Percentiles rank a stretch among this genome's conserved stretches.
Conservation (phyloP, 2,797 vertebrate genomes). For the Stomatorhinus walkeri region DNA sequence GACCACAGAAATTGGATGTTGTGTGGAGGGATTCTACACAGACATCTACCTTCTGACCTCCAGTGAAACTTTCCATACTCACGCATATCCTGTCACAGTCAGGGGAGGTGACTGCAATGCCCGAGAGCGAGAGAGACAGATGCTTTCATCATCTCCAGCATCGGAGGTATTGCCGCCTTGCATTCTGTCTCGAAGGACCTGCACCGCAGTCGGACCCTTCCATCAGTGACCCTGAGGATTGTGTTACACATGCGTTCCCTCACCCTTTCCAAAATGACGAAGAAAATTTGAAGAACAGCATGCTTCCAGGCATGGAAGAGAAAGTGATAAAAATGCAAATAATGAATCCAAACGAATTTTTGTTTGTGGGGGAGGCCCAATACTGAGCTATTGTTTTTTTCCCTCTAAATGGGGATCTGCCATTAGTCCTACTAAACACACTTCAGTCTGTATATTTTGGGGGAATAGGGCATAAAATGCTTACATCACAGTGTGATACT, state of each 20-base stretch:
- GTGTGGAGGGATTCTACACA: background rate
- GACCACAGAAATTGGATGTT: background rate
- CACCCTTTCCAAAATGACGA: background rate
- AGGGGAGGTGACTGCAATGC: background rate
- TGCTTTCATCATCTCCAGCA: slow-evolving; percentile 46
- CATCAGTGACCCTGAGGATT: background rate
- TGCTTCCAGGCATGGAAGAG: background rate
- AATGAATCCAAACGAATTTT: background rate
- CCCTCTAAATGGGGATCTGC: background rate
- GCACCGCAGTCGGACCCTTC: background rate
- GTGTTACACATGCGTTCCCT: background rate
- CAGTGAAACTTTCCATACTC: background rate
- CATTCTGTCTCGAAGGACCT: background rate
- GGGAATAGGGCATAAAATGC: background rate
- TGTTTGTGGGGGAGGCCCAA: background rate
- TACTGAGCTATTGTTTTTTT: background rate
- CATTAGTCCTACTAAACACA: background rate
- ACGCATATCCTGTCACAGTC: background rate
- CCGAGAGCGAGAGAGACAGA: background rate
- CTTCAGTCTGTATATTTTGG: background rate
- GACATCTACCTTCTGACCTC: background rate
- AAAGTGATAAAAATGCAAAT: background rate
- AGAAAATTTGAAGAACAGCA: background rate
- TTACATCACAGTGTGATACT: background rate
- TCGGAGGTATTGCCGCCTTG: slow-evolving; percentile 28